Percentiles rank a stretch among this genome's conserved stretches.
Conservation (phyloP, 2,113 vertebrate species). For the Stegostoma tigrinum region DNA sequence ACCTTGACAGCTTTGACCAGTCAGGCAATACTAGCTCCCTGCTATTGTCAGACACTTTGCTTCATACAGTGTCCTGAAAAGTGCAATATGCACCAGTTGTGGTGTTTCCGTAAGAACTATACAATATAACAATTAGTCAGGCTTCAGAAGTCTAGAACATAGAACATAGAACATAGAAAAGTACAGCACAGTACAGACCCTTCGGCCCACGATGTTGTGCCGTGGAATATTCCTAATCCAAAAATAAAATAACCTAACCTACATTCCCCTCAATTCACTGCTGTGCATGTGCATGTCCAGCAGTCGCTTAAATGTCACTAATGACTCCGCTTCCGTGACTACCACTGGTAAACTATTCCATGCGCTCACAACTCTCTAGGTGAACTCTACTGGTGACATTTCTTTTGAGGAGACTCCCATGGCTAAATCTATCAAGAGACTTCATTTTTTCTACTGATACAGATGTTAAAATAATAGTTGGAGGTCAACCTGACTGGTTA, state of each 20-base stretch:
- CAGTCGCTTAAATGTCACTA: too few relatives aligned
- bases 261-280: too few relatives aligned
- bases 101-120: neutral
- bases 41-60: neutral
- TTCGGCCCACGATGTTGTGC: too few relatives aligned
- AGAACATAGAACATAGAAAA: too few relatives aligned
- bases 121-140: neutral
- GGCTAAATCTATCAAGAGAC: neutral
- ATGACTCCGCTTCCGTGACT: too few relatives aligned
- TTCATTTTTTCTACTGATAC: neutral
- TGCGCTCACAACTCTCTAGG: too few relatives aligned
- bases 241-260: too few relatives aligned
- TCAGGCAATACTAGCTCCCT: neutral
- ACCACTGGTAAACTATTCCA: too few relatives aligned
- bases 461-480: neutral
- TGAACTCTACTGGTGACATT: neutral
- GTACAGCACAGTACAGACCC: too few relatives aligned
- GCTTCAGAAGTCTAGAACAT: neutral
- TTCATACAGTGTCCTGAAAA: neutral
- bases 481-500: neutral
- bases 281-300: too few relatives aligned
- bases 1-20: neutral
- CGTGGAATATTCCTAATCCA: too few relatives aligned
- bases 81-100: neutral
- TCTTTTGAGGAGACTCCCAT: neutral